These are phyloP conservation scores for Tonatia bakeri DNA, from an alignment of 2,113 vertebrate genomes.

Conservation along the genomic window DNA sequence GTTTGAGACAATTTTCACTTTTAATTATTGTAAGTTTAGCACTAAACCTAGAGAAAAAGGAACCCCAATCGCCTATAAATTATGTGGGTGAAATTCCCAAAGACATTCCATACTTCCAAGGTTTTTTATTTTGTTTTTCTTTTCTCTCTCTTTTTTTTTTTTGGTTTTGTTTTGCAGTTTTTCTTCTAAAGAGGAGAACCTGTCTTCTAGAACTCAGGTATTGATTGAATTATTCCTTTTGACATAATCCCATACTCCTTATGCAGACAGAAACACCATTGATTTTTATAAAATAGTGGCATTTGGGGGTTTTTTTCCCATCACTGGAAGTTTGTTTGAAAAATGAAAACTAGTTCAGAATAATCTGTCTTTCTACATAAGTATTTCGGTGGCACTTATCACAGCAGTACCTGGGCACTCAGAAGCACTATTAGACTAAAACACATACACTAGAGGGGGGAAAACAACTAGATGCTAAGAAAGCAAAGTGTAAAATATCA, in stretches of 20 bases:
- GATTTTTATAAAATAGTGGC: conserved; percentile 53
- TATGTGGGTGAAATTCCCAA: not conserved
- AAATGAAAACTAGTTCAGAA: conserved; percentile 57
- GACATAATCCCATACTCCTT: conserved; percentile 30
- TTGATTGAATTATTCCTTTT: conserved; percentile 54
- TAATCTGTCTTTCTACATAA: conserved; percentile 72
- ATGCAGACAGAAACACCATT: conserved; percentile 54
- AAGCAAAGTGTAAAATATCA: conserved; percentile 65
- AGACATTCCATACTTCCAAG: not conserved
- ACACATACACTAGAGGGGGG: conserved; percentile 23
- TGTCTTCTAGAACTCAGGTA: conserved; percentile 19
- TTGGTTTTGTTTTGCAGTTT: not conserved
- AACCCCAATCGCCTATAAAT: not conserved
- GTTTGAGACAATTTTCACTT: not conserved
- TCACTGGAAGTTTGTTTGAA: conserved; percentile 61
- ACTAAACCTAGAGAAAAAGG: not conserved
- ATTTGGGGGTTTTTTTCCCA: not conserved
- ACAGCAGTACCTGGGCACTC: conserved; percentile 69
- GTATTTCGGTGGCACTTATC: conserved; percentile 72
- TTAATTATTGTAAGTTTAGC: not conserved
- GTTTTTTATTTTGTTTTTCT: not conserved
- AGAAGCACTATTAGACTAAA: conserved; percentile 67
- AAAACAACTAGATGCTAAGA: conserved; percentile 23
- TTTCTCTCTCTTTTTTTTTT: not conserved
- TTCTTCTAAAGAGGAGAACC: not conserved